Evolutionary conservation across 2,113 vertebrate species (phyloP).

Genomic region (Turdus rufiventris): DNA sequence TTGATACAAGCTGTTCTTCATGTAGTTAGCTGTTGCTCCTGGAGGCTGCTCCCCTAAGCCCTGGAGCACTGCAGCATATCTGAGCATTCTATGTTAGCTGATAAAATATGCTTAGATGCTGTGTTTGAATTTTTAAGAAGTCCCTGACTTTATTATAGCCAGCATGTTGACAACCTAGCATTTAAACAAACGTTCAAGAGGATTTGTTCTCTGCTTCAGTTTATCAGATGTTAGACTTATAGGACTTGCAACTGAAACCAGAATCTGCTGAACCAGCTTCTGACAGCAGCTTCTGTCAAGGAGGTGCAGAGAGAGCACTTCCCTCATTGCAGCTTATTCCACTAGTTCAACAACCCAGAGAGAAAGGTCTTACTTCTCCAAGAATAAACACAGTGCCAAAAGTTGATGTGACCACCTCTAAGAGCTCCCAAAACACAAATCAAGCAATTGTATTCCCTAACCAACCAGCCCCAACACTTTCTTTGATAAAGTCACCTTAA

Average conservation of each 20-base stretch:
- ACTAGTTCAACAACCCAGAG: neutral
- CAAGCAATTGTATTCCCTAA: neutral
- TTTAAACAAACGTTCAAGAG: neutral
- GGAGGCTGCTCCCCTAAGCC: neutral
- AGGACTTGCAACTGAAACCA: neutral
- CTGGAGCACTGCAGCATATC: neutral
- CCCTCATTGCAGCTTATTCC: neutral
- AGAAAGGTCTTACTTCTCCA: neutral
- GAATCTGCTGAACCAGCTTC: neutral
- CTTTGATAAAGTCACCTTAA: neutral
- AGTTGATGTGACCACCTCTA: neutral
- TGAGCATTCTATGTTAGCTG: neutral
- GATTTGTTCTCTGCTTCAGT: neutral
- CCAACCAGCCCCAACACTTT: neutral
- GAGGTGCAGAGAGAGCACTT: neutral
- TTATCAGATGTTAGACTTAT: neutral
- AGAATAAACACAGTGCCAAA: conserved; percentile 1
- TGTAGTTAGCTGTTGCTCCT: neutral
- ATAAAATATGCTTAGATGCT: neutral
- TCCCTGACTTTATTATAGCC: neutral
- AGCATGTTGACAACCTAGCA: neutral
- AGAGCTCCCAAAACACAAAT: neutral
- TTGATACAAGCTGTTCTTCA: neutral
- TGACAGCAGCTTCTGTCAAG: neutral
- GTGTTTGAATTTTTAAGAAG: neutral